phyloP scores from a whole-genome alignment of 2,797 vertebrate species.

The Poeciliopsis gracilis region DNA sequence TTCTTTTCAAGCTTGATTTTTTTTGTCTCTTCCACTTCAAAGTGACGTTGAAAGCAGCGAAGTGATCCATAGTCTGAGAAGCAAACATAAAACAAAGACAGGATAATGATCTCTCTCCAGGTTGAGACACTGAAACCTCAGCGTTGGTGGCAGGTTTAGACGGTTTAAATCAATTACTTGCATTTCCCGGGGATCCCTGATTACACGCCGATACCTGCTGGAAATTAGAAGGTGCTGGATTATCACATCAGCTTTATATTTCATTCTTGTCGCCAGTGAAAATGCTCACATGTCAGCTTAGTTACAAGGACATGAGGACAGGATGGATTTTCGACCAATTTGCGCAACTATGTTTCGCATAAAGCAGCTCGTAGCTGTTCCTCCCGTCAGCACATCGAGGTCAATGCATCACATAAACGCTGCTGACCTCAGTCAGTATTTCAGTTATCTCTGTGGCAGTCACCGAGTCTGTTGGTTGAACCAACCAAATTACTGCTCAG shows the following conservation, averaged over 20 bases:
- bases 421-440: constrained; percentile 28
- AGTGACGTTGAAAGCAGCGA: neutral
- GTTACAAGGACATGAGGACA: constrained; percentile 5
- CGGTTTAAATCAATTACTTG: constrained; percentile 19
- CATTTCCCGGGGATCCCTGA: constrained; percentile 4
- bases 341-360: constrained; percentile 41
- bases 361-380: neutral
- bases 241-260: constrained; percentile 7
- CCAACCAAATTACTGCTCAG: constrained; percentile 6
- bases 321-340: constrained; percentile 14
- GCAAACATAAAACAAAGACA: constrained; percentile 14
- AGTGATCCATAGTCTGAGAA: neutral
- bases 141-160: constrained; percentile 28
- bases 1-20: too few relatives aligned
- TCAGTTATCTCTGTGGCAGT: constrained; percentile 15
- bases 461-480: constrained; percentile 25
- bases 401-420: constrained; percentile 32
- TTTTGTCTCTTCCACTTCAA: neutral
- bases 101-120: neutral
- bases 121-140: constrained; percentile 14
- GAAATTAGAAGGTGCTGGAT: constrained; percentile 4
- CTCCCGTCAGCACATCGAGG: constrained; percentile 29
- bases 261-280: neutral
- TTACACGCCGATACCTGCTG: constrained; percentile 4
- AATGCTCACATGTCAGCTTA: constrained; percentile 14